These are phyloP conservation scores for cat (Felis catus) DNA, from an alignment of 2,113 vertebrate genomes.

Conservation along the genomic window F.catus_Fca126_mat1.0 CM031420.1:150051001-150051500, in stretches of 20 bases:
- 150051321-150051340: not conserved
- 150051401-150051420: not conserved
- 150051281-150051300: not conserved
- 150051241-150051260: too few relatives aligned
- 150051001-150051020: not conserved
- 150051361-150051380: not conserved
- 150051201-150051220: fast-evolving
- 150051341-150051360: not conserved
- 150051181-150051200: fast-evolving
- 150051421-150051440: not conserved
- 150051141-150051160: too few relatives aligned
- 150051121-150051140: too few relatives aligned
- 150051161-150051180: too few relatives aligned
- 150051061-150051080: not conserved
- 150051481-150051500: not conserved
- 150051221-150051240: too few relatives aligned
- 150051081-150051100: too few relatives aligned
- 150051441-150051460: not conserved
- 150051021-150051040: not conserved
- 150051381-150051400: not conserved
- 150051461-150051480: not conserved
- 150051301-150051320: not conserved
- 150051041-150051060: not conserved
- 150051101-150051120: too few relatives aligned
- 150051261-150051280: too few relatives aligned